Evolutionary conservation across 2,797 vertebrate genomes (phyloP).

Genomic region (Phrynocephalus forsythii): DNA sequence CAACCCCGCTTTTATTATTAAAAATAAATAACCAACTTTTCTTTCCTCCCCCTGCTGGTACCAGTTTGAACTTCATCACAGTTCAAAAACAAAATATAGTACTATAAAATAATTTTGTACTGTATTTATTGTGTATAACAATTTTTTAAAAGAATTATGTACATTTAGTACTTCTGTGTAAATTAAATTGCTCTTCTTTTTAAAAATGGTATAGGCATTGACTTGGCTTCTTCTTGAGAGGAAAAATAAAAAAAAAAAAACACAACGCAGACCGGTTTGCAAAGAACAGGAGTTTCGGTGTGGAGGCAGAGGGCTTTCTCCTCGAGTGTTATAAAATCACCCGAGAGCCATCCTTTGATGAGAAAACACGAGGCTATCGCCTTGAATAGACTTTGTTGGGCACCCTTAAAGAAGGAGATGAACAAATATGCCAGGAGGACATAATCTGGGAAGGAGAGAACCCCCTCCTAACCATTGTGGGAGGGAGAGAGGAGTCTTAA

Average conservation of each 20-base stretch:
- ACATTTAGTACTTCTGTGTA: slow-evolving; percentile 99
- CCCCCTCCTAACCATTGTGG: too few species aligned
- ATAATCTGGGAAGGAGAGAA: neutral
- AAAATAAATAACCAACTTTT: slow-evolving; percentile 23
- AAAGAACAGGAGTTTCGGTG: too few species aligned
- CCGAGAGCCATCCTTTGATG: neutral
- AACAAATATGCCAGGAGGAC: too few species aligned
- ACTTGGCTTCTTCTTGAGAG: slow-evolving; percentile 39
- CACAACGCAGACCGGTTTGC: neutral
- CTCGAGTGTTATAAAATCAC: neutral
- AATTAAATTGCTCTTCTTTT: slow-evolving; percentile 97
- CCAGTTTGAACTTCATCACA: slow-evolving; percentile 67
- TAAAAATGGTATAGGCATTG: slow-evolving; percentile 78
- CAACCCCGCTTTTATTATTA: slow-evolving; percentile 13
- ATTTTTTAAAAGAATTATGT: slow-evolving; percentile 97
- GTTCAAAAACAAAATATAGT: slow-evolving; percentile 87
- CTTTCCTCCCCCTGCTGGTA: slow-evolving; percentile 53
- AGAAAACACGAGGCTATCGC: too few species aligned
- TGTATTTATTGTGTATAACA: slow-evolving; percentile 99
- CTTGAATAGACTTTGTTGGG: neutral
- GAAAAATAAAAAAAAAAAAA: neutral
- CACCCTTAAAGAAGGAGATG: neutral
- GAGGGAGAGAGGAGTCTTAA: too few species aligned
- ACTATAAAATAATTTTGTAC: slow-evolving; percentile 98
- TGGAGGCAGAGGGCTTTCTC: neutral